These are phyloP conservation scores for Microplitis manilae DNA, from an alignment of 2,888 invertebrate genomes.

Conservation along the genomic window DNA sequence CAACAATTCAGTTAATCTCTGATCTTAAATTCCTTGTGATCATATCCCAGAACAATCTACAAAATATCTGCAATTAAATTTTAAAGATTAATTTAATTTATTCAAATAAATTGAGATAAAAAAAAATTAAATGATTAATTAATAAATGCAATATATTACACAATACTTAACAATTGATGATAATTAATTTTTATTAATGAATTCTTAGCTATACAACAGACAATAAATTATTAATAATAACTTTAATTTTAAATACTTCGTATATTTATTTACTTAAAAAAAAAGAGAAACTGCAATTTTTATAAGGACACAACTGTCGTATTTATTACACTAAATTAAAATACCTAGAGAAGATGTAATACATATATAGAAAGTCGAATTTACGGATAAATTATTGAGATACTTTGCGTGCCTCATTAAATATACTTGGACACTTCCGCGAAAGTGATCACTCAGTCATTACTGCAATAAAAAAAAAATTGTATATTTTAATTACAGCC, in stretches of 20 bases:
- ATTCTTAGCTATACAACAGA: background rate
- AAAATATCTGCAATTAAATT: background rate
- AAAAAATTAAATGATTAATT: background rate
- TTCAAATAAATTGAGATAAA: constrained; percentile 3
- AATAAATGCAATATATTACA: background rate
- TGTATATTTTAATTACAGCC: constrained; percentile 9
- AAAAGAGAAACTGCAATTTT: constrained; percentile 2
- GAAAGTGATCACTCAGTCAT: constrained; percentile 56
- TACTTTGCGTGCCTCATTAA: constrained; percentile 58
- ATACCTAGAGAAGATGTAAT: constrained; percentile 12
- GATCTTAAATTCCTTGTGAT: constrained; percentile 28
- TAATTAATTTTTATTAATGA: background rate
- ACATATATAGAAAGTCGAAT: constrained; percentile 62
- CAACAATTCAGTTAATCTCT: constrained; percentile 28
- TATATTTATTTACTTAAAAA: background rate
- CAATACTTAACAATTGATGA: background rate
- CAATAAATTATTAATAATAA: constrained; percentile 3
- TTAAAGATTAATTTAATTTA: background rate
- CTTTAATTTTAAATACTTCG: background rate
- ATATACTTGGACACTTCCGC: constrained; percentile 60
- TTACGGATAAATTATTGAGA: constrained; percentile 59
- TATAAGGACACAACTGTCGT: background rate
- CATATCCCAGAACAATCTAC: constrained; percentile 22
- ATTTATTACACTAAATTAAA: constrained; percentile 14
- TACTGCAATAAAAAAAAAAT: background rate